Percentiles rank a stretch among this genome's conserved stretches.
phyloP scores from a whole-genome alignment of 2,113 vertebrate genomes.

The Melanostigma gelatinosum region DNA sequence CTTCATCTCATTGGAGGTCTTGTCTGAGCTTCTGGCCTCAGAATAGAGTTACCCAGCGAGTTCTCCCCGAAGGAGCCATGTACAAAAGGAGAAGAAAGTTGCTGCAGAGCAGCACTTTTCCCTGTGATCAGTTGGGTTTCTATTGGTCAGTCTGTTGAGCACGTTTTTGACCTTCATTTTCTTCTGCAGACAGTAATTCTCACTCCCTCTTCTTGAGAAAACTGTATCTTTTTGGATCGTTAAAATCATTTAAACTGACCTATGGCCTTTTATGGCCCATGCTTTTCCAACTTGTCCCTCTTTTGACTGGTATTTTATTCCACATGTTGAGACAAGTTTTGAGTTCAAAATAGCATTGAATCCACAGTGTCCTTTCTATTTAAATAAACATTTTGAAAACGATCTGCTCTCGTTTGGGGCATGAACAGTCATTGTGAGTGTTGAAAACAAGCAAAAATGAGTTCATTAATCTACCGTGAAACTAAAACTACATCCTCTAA shows the following conservation, averaged over 20 bases:
- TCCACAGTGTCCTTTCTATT: not conserved
- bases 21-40: slow-evolving; percentile 44
- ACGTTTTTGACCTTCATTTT: slow-evolving; percentile 52
- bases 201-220: slow-evolving; percentile 20
- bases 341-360: not conserved
- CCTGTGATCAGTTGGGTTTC: slow-evolving; percentile 55
- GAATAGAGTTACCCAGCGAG: slow-evolving; percentile 43
- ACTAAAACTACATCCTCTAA: not conserved
- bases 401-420: not conserved
- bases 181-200: slow-evolving; percentile 24
- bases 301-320: not conserved
- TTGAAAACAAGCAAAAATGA: not conserved
- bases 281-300: not conserved
- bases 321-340: not conserved
- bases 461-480: not conserved
- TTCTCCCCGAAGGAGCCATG: slow-evolving; percentile 39
- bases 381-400: not conserved
- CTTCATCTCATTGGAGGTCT: slow-evolving; percentile 45
- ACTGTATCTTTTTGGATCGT: not conserved
- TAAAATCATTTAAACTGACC: slow-evolving; percentile 13
- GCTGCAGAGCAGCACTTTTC: slow-evolving; percentile 53
- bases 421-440: not conserved
- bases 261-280: not conserved
- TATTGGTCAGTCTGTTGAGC: slow-evolving; percentile 42
- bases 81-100: slow-evolving; percentile 58